These are phyloP conservation scores for Kradibia gibbosae DNA, from an alignment of 1,140 invertebrate genomes.

Conservation along the genomic window DNA sequence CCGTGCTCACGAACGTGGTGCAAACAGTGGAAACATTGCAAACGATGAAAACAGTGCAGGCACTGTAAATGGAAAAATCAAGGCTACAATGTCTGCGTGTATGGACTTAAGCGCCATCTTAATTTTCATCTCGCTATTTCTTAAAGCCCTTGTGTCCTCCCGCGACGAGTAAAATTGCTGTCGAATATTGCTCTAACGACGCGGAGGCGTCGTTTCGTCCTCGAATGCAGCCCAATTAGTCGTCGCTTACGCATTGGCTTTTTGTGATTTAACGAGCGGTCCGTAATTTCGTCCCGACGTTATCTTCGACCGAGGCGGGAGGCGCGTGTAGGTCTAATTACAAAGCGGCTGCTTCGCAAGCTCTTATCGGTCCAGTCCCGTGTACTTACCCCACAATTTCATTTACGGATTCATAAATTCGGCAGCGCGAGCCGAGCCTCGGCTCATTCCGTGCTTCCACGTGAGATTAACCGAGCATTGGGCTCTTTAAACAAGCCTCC, in stretches of 20 bases:
- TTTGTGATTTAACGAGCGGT: neutral
- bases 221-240: neutral
- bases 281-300: neutral
- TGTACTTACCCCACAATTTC: neutral
- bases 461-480: too few species aligned
- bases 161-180: too few species aligned
- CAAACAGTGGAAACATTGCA: too few species aligned
- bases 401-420: constrained; percentile 24
- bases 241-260: neutral
- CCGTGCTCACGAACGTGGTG: neutral
- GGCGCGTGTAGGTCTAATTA: neutral
- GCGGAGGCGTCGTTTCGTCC: neutral
- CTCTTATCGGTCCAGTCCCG: neutral
- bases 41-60: too few species aligned
- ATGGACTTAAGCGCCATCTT: neutral
- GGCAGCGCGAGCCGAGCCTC: neutral
- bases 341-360: neutral
- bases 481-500: too few species aligned
- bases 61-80: neutral
- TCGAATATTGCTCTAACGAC: neutral
- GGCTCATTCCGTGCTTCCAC: neutral
- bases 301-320: neutral
- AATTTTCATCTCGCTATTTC: neutral
- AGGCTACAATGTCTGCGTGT: neutral
- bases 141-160: neutral